Evolutionary conservation across 2,113 vertebrate species (phyloP), one percentile per base, ranked within the genome.

Genomic region (Entelurus aequoreus): DNA sequence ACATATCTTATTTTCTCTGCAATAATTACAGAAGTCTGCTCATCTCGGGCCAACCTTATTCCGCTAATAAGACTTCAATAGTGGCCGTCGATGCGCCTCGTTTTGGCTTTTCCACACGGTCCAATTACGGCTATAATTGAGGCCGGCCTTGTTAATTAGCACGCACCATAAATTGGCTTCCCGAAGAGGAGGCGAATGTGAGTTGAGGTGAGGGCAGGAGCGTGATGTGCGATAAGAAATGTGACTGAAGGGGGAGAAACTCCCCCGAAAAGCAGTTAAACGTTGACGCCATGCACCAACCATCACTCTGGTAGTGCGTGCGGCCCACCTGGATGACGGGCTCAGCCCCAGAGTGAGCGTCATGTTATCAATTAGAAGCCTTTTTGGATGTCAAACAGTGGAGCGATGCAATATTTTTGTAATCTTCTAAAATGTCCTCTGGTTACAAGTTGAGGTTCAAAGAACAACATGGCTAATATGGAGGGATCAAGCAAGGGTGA

Each of bases 91-190:
- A 57, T 56, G 62, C 69, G 62, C 72, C 56, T 70, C 61, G 11
- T 15, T 60, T 72, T 73, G 53, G 35, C 49, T 75, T 73, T 56
- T 70, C 66, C 54, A 75, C 59, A 55, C 8, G 19, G 56, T 66
- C 38, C 67, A 69, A 72, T 82, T 75, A 76, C 55, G 46, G 35
- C 46, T 80, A 75, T 81, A 76, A 89, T 81, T 78, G 78, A 82
- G 81, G 78, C 65, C 77, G 65, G 55, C 64, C 66, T 76, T 5
- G 36, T 72, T 84, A 82, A 84, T 86, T 82, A 84, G 71, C 69
- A 50, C 50, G 5, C 46, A 65, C 63, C 66, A 71, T 61, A 71
- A 76, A 83, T 73, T 66, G 67, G 57, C 64, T 65, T 63, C 56
- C 65, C 59, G 58, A 65, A 69, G 77, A 76, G 69, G 77, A 76